phyloP scores from a whole-genome alignment of 2,113 vertebrate genomes.

The Sturnira hondurensis region DNA sequence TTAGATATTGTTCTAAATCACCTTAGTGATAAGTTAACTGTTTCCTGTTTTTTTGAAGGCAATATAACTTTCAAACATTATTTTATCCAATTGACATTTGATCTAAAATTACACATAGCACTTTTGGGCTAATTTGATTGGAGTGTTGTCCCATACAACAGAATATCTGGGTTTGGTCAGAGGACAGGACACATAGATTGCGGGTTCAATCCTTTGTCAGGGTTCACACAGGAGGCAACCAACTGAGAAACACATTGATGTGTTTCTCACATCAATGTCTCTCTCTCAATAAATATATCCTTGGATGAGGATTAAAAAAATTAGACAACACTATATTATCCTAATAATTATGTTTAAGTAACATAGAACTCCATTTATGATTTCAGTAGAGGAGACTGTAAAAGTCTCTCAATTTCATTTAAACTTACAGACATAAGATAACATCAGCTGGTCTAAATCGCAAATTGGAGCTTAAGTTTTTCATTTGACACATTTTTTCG shows the following conservation, averaged over 20 bases:
- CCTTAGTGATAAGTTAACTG: background rate
- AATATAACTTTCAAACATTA: background rate
- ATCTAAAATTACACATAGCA: background rate
- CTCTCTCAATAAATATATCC: too few relatives aligned
- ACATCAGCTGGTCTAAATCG: background rate
- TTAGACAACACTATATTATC: background rate
- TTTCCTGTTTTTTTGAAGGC: background rate
- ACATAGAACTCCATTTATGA: background rate
- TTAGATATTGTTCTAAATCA: background rate
- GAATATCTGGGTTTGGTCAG: too few relatives aligned
- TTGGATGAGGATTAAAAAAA: too few relatives aligned
- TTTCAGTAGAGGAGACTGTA: background rate
- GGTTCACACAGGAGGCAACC: too few relatives aligned
- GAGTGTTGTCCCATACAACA: too few relatives aligned
- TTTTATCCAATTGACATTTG: background rate
- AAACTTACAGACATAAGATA: background rate
- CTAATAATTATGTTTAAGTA: background rate
- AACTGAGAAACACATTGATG: too few relatives aligned
- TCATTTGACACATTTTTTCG: background rate
- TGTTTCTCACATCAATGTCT: too few relatives aligned
- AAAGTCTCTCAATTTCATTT: background rate
- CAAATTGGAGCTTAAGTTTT: background rate
- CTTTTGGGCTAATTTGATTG: too few relatives aligned
- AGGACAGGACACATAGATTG: too few relatives aligned
- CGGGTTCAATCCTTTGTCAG: too few relatives aligned